Evolutionary conservation across 2,113 vertebrate genomes (phyloP).

Genomic region (Himantopus leucocephalus): DNA sequence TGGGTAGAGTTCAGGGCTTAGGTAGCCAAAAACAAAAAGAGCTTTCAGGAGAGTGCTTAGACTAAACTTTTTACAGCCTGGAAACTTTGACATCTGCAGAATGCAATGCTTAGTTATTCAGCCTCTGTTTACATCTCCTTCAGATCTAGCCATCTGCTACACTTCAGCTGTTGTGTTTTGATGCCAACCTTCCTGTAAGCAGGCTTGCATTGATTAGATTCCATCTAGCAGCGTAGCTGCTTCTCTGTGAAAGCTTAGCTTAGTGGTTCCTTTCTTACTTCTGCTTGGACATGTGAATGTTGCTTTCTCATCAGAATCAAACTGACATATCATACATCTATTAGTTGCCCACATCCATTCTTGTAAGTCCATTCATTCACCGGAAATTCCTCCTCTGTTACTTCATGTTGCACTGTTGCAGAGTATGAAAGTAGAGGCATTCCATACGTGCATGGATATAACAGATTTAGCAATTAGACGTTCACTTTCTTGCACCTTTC

Average conservation of each 20-base stretch:
- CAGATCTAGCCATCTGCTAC: slow-evolving; percentile 69
- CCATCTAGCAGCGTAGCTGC: slow-evolving; percentile 29
- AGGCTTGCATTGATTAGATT: slow-evolving; percentile 57
- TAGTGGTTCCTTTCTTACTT: background rate
- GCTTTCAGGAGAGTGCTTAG: slow-evolving; percentile 28
- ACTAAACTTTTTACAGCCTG: slow-evolving; percentile 54
- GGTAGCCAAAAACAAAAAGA: background rate
- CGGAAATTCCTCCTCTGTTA: background rate
- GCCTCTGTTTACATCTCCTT: slow-evolving; percentile 70
- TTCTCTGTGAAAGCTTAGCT: slow-evolving; percentile 26
- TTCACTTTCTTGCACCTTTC: background rate
- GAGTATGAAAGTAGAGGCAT: background rate
- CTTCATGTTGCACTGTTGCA: background rate
- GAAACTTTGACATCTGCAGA: slow-evolving; percentile 69
- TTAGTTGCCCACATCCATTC: background rate
- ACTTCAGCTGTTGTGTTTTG: slow-evolving; percentile 70
- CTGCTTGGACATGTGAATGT: background rate
- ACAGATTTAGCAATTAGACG: background rate
- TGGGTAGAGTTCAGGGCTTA: background rate
- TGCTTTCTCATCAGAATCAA: slow-evolving; percentile 8
- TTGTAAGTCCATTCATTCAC: background rate
- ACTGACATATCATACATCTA: background rate
- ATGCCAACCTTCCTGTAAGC: slow-evolving; percentile 66
- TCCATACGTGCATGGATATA: background rate
- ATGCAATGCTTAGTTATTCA: slow-evolving; percentile 67